These are phyloP conservation scores for Acrobasis consociella DNA, from an alignment of 2,888 invertebrate genomes.

Conservation along the genomic window DNA sequence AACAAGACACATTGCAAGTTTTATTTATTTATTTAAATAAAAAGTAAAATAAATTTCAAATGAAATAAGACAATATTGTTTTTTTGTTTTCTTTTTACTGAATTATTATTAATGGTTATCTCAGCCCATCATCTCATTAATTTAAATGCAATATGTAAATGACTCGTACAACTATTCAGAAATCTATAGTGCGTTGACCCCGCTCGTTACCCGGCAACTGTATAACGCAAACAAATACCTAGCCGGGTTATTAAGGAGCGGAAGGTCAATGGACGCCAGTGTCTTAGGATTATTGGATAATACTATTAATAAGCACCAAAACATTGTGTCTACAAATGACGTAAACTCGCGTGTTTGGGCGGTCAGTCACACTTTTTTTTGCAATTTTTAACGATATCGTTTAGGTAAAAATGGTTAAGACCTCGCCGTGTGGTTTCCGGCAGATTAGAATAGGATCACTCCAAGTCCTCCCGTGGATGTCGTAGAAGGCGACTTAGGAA, in stretches of 20 bases:
- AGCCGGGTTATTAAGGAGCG: conserved; percentile 1
- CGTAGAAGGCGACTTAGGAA: too few relatives aligned
- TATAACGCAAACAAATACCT: conserved; percentile 28
- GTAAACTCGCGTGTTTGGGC: not conserved
- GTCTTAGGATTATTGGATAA: conserved; percentile 11
- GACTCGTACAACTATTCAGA: not conserved
- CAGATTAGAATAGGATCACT: too few relatives aligned
- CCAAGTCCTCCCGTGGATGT: too few relatives aligned
- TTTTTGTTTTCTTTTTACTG: not conserved
- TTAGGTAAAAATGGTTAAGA: too few relatives aligned
- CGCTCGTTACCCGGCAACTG: conserved; percentile 29
- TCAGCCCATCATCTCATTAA: not conserved
- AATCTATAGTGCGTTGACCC: conserved; percentile 26
- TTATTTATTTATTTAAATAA: too few relatives aligned
- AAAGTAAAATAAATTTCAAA: too few relatives aligned
- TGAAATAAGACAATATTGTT: too few relatives aligned
- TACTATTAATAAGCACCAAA: conserved; percentile 4
- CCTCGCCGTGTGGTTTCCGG: too few relatives aligned
- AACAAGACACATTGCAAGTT: too few relatives aligned
- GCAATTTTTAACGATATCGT: not conserved
- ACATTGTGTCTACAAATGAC: not conserved
- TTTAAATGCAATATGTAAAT: conserved; percentile 12
- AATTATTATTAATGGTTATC: not conserved
- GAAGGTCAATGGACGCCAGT: conserved; percentile 13
- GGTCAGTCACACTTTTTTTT: not conserved